Evolutionary conservation across 2,113 vertebrate species (phyloP).

Genomic region (Gavialis gangeticus): DNA sequence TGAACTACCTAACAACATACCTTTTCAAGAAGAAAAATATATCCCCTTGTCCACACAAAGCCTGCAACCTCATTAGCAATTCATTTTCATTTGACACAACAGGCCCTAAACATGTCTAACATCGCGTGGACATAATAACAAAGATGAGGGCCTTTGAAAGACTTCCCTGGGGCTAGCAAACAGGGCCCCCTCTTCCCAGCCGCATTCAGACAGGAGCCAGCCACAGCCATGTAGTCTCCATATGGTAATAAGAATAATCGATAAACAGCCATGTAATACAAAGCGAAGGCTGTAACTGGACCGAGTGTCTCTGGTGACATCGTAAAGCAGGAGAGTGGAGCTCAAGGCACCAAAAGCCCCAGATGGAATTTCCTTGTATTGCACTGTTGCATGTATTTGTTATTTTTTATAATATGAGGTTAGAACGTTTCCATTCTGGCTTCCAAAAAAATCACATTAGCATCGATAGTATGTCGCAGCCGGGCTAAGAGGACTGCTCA

Average conservation of each 20-base stretch:
- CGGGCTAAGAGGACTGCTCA: accelerated
- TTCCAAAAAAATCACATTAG: conserved; percentile 19
- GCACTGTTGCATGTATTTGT: neutral
- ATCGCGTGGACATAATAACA: accelerated
- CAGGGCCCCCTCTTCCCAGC: accelerated
- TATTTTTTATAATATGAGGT: conserved; percentile 6
- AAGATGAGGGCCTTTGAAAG: neutral
- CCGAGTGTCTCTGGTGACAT: accelerated
- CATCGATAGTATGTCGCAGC: accelerated
- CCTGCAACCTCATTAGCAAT: accelerated
- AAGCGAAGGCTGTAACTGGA: neutral
- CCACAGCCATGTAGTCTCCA: neutral
- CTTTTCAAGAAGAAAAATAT: neutral
- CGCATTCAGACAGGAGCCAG: neutral
- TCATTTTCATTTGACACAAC: accelerated
- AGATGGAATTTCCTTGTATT: neutral
- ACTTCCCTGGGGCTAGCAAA: accelerated
- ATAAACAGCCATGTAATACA: accelerated
- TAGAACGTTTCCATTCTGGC: conserved; percentile 42
- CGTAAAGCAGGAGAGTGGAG: accelerated
- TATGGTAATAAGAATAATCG: neutral
- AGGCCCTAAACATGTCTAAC: neutral
- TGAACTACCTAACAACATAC: accelerated
- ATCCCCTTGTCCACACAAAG: accelerated
- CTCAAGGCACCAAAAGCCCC: accelerated